These are phyloP conservation scores for Trissolcus japonicus DNA, from an alignment of 2,888 invertebrate species.

Conservation along the genomic window DNA sequence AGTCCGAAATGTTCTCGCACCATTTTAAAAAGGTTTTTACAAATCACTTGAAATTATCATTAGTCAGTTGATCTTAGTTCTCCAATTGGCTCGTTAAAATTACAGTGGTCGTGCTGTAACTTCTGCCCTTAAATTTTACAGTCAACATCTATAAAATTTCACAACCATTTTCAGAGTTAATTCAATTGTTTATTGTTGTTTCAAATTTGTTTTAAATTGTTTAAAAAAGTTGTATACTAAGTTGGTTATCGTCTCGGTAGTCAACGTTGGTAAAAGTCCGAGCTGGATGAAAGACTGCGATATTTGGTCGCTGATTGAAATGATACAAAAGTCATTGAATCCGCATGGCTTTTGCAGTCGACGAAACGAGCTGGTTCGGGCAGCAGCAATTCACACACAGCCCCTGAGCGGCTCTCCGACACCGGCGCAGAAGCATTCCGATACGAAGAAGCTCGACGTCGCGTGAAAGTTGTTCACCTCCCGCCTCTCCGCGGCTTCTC, in stretches of 20 bases:
- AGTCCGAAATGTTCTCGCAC: not conserved
- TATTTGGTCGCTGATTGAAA: constrained; percentile 35
- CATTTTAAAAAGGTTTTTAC: no score
- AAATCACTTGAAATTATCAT: no score
- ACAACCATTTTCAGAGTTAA: not conserved
- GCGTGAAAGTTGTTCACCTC: constrained; percentile 69
- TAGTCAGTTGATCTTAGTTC: no score
- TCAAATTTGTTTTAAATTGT: not conserved
- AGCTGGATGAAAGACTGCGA: not conserved
- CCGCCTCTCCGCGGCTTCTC: constrained; percentile 54
- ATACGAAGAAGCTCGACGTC: constrained; percentile 66
- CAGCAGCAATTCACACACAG: constrained; percentile 47
- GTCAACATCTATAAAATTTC: no score
- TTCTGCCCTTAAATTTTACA: constrained; percentile 13
- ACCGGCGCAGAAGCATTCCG: constrained; percentile 61
- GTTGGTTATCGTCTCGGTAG: not conserved
- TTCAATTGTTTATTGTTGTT: constrained; percentile 4
- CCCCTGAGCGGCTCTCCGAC: constrained; percentile 50
- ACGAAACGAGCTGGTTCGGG: constrained; percentile 49
- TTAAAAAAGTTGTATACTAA: not conserved
- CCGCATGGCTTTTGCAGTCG: constrained; percentile 46
- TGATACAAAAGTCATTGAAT: constrained; percentile 50
- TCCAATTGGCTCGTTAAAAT: no score
- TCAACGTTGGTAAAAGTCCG: not conserved
- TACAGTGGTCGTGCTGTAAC: constrained; percentile 35